These are phyloP conservation scores for Neosilurus mollespiculum DNA, from an alignment of 2,797 vertebrate species.

Conservation along the genomic window DNA sequence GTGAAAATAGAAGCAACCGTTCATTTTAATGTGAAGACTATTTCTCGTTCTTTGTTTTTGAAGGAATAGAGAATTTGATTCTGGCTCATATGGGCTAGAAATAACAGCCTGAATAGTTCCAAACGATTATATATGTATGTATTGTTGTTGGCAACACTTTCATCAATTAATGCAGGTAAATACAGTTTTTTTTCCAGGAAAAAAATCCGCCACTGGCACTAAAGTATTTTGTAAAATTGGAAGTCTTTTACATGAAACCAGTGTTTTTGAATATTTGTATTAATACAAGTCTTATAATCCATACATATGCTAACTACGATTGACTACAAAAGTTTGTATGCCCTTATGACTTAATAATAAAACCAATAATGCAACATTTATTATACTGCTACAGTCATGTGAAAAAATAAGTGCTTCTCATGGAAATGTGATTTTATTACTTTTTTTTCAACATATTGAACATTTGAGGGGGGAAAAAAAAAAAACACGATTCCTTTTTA, in stretches of 20 bases:
- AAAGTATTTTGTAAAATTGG: constrained; percentile 8
- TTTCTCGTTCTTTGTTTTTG: not conserved
- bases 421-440: too few relatives aligned
- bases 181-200: not conserved
- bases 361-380: not conserved
- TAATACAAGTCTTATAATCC: not conserved
- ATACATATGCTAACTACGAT: not conserved
- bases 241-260: constrained; percentile 12
- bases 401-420: too few relatives aligned
- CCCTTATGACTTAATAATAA: not conserved
- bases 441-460: too few relatives aligned
- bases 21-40: not conserved
- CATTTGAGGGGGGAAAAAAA: too few relatives aligned
- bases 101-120: not conserved
- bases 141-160: not conserved
- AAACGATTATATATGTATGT: not conserved
- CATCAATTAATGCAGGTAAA: constrained; percentile 13
- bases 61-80: not conserved
- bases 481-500: too few relatives aligned
- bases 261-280: not conserved
- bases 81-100: not conserved
- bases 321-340: constrained; percentile 22
- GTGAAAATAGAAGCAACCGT: constrained; percentile 6
- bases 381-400: too few relatives aligned
- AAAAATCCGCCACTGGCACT: not conserved